Evolutionary conservation across 2,888 invertebrate genomes (phyloP), one percentile per base, ranked within the genome.

Genomic region (Rhingia campestris): DNA sequence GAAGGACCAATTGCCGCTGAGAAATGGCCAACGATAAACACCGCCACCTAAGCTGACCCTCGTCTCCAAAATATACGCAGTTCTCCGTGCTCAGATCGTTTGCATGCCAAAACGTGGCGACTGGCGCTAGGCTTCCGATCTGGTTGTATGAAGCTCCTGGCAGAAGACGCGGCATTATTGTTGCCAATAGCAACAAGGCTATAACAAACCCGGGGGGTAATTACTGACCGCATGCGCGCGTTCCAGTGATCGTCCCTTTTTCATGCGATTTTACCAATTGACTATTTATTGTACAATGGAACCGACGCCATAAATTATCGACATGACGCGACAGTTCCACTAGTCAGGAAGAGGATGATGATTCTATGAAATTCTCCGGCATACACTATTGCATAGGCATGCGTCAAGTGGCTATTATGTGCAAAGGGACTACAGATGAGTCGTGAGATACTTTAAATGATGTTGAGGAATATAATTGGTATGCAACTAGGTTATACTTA

Each of bases 51-150:
- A 67, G 63, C 39, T 49, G 58, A 67, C 56, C 67, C 64, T 56
- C 45, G 74, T 47, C 41, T 45, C 6, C 6, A 32, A 30, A 32
- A 6, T 32, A 33, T 37, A 6, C n/a, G 12, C 30, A 41, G 22
- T 22, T 2, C 22, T 2, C 30, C 30, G 22, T 7, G 67, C 10
- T 4, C 33, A 37, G 53, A 80, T 70, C 58, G 70, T 84, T 84
- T 84, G 84, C 84, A 84, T 84, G 84, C 84, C 84, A 75, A 75
- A 80, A 66, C 84, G 84, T 84, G 59, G 14, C 66, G 54, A 75
- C 84, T 84, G 84, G 84, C 84, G 84, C 84, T 84, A 80, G 80
- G 84, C 84, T 84, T 84, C 84, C 84, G 84, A 84, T 80, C 64
- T 54, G 30, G 58, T 41, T 7, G 14, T 58, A 32, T 22, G 14